Percentiles rank a stretch among this genome's conserved stretches.
These are phyloP conservation scores for Polydrusus cervinus DNA, from an alignment of 2,888 invertebrate genomes.

Conservation along the genomic window DNA sequence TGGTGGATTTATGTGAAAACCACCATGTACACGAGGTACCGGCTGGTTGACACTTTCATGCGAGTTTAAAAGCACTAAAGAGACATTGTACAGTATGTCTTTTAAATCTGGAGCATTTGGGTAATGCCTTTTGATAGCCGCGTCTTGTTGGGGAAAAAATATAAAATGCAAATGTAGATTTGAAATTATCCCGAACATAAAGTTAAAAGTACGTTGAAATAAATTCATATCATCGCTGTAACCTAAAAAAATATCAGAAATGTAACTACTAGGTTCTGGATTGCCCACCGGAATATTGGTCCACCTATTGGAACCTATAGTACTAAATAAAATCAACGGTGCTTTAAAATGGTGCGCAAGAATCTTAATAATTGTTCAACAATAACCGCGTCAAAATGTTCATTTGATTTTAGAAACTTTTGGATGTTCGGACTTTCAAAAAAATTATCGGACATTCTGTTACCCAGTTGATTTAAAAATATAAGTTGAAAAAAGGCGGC, in stretches of 20 bases:
- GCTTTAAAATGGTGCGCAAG: slow-evolving; percentile 65
- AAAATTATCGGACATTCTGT: slow-evolving; percentile 1
- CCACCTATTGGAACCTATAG: slow-evolving; percentile 70
- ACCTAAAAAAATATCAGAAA: slow-evolving; percentile 64
- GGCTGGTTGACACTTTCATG: slow-evolving; percentile 74
- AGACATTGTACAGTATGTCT: slow-evolving; percentile 59
- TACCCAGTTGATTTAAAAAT: slow-evolving; percentile 7
- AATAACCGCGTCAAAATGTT: slow-evolving; percentile 65
- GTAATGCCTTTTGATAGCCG: slow-evolving; percentile 61
- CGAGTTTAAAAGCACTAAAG: slow-evolving; percentile 63
- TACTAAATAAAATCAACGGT: slow-evolving; percentile 67
- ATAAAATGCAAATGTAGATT: slow-evolving; percentile 55
- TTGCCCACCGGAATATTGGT: slow-evolving; percentile 72
- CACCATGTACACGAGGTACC: slow-evolving; percentile 75
- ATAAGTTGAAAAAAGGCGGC: slow-evolving; percentile 34
- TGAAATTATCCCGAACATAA: slow-evolving; percentile 60
- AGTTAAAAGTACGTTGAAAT: slow-evolving; percentile 73
- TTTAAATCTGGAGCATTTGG: slow-evolving; percentile 60
- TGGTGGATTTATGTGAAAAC: slow-evolving; percentile 70
- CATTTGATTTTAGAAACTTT: slow-evolving; percentile 57
- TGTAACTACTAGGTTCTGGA: slow-evolving; percentile 72
- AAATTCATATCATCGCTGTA: slow-evolving; percentile 70
- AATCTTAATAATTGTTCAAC: slow-evolving; percentile 69
- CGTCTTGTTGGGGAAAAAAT: slow-evolving; percentile 58
- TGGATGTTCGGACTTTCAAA: slow-evolving; percentile 48